Conservation (phyloP, 1,140 invertebrate genomes). For the Zeugodacus cucurbitae region DNA sequence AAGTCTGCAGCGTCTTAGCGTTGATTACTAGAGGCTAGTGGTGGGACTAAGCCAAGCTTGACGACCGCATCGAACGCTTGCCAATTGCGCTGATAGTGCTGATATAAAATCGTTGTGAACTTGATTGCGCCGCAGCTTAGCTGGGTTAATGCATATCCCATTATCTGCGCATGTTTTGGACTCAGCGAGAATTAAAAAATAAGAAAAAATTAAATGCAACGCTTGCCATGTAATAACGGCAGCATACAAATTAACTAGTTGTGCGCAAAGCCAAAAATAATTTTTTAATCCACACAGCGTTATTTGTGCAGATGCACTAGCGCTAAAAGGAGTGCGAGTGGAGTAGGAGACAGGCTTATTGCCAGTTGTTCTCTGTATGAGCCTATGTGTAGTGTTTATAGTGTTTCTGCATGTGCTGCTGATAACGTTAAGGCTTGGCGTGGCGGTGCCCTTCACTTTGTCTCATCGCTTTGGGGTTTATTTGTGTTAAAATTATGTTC, state of each 20-base stretch:
- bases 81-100: constrained; percentile 14
- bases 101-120: constrained; percentile 17
- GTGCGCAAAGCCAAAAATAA: background rate
- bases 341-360: background rate
- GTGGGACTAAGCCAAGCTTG: background rate
- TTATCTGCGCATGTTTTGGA: constrained; percentile 11
- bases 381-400: background rate
- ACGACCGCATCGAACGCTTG: background rate
- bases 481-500: constrained; percentile 28
- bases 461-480: constrained; percentile 18
- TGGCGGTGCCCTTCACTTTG: background rate
- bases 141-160: constrained; percentile 16
- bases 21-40: background rate
- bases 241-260: constrained; percentile 1
- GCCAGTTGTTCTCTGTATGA: background rate
- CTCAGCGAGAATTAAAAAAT: background rate
- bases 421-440: background rate
- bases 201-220: background rate
- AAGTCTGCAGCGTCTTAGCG: background rate
- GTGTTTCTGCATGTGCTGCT: background rate
- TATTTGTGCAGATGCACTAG: background rate
- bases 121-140: constrained; percentile 10
- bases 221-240: background rate
- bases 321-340: background rate
- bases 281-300: constrained; percentile 31